These are phyloP conservation scores for Hylyphantes graminicola DNA, from an alignment of 1,140 invertebrate genomes.

Conservation along the genomic window DNA sequence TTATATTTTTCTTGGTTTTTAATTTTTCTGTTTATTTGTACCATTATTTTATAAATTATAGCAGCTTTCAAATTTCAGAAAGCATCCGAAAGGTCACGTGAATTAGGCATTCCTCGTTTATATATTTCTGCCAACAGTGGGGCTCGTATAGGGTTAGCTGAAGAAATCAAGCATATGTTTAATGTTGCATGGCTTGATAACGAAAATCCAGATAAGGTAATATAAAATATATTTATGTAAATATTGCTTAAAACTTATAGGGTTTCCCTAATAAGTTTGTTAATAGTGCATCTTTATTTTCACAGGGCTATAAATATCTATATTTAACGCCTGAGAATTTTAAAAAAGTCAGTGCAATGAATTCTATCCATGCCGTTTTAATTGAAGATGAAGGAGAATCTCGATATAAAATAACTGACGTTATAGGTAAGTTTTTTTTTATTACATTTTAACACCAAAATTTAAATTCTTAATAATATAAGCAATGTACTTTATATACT, in stretches of 20 bases:
- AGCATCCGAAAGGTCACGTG: slow-evolving; percentile 89
- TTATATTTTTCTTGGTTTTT: no score
- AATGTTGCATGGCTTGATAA: slow-evolving; percentile 93
- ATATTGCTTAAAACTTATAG: no score
- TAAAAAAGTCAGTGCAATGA: slow-evolving; percentile 80
- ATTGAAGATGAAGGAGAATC: slow-evolving; percentile 95
- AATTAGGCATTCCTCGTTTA: slow-evolving; percentile 88
- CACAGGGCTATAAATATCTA: slow-evolving; percentile 91
- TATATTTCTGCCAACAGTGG: slow-evolving; percentile 98
- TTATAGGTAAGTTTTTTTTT: slow-evolving; percentile 79
- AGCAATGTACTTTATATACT: no score
- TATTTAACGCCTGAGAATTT: slow-evolving; percentile 95
- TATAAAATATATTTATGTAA: no score
- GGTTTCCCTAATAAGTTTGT: background rate
- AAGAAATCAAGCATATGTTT: slow-evolving; percentile 95
- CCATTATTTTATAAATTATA: no score
- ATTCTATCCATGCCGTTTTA: slow-evolving; percentile 87
- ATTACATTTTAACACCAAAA: background rate
- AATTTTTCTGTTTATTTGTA: no score
- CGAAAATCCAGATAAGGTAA: slow-evolving; percentile 85
- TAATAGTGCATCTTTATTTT: slow-evolving; percentile 58
- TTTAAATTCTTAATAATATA: no score
- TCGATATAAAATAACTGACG: slow-evolving; percentile 94
- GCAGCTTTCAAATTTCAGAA: slow-evolving; percentile 66
- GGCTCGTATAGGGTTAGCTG: slow-evolving; percentile 95